Base-by-base conservation (phyloP, 2,888 invertebrate genomes). In the Unio delphinus region DNA sequence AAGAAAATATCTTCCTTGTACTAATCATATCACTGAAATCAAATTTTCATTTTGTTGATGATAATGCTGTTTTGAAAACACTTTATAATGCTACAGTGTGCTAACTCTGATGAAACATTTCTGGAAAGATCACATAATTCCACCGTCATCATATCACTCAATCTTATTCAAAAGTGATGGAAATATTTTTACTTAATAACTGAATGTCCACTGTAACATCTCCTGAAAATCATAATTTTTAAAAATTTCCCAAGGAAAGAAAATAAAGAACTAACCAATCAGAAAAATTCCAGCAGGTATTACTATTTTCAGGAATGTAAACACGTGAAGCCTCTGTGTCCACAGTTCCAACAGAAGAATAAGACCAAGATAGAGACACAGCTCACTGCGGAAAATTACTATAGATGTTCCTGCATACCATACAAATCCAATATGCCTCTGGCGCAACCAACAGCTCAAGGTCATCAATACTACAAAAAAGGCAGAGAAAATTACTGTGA, bases 371-470 rank as follows among this genome's bases (percentile, higher is more conserved):
- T 87, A 93, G 87, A 98, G 92, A 4, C 94, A 93, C 72, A 99
- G 91, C 90, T 99, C 99, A 54, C 94, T 93, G 87, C 99, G 93
- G 90, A 98, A 98, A 87, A 98, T 93, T 70, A 98, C 92, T 73
- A 96, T 95, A 61, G 96, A 94, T 79, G 95, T 94, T 58, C 95
- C 98, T n/a, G 97, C 95, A 78, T 93, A 93, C 89, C 94, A 92
- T 64, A 98, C 93, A 88, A 96, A 97, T 80, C 92, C 92, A 84
- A 92, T 92, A 80, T 93, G 93, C 84, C 94, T 93, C 76, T 94
- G 94, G 78, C 93, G 92, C 73, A 99, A 89, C 97, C 97, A 98
- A 86, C 93, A 94, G 80, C 94, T 93, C 84, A 95, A 92, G 34
- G 97, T 96, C 83, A 95, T 91, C 68, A 99, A 91, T 60, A 96